Base-by-base conservation (phyloP, 2,888 invertebrate species). In the Cephus spinipes region DNA sequence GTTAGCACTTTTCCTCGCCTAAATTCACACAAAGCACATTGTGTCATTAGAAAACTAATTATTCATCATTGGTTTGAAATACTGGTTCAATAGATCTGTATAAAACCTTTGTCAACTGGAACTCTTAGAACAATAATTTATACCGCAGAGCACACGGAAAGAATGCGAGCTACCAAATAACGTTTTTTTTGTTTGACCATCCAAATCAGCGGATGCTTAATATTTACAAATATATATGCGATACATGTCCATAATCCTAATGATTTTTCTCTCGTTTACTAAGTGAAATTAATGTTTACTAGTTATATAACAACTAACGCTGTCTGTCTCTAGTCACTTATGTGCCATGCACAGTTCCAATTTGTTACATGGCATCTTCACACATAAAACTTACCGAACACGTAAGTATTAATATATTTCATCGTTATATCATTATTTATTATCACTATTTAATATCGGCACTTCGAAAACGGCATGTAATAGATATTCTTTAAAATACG, bases 41-140 rank as follows among this genome's bases (percentile, higher is more conserved):
- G 86, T 89, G 86, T 87, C 86, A 86, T 89, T 90, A 88, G 87
- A 90, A 89, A 90, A 90, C 89, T 90, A 89, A 90, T 89, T 89
- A 89, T 88, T 88, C 82, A 86, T 91, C 90, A 90, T 91, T 90
- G 90, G 90, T 91, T 90, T 89, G 89, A 89, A 91, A 91, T 91
- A 91, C 91, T 91, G 90, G 90, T 90, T 89, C 86, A 88, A 89
- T 89, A 90, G 87, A 90, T 90, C 88, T 89, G 89, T 89, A 90
- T 90, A 90, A 89, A 91, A 91, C 87, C 88, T 88, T 88, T 89
- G 87, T 90, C 87, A 89, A 88, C 87, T 88, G 89, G 89, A 90
- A 90, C 89, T 88, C 87, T 89, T 87, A 86, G 88, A 89, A 88
- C 88, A 88, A 89, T 88, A 86, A 87, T 89, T 87, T 87, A 84